phyloP scores from a whole-genome alignment of 2,888 invertebrate species.

The Cetonia aurata region DNA sequence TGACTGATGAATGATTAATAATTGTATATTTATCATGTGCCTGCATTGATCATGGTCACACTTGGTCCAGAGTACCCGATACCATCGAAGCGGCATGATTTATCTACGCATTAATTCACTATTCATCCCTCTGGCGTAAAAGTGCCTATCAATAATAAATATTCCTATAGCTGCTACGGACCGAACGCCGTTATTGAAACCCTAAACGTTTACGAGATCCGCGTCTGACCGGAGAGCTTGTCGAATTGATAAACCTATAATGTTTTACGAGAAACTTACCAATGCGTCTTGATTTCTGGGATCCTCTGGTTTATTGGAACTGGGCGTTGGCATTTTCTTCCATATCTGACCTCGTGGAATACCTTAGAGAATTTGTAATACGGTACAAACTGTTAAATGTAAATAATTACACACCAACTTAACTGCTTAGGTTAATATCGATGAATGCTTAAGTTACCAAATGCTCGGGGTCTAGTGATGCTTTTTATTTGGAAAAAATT shows the following conservation, averaged over 20 bases:
- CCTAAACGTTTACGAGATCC: constrained; percentile 41
- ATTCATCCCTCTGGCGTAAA: constrained; percentile 58
- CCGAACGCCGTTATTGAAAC: constrained; percentile 47
- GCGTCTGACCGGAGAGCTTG: constrained; percentile 33
- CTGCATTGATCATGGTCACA: constrained; percentile 63
- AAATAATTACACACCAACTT: constrained; percentile 24
- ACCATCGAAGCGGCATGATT: constrained; percentile 60
- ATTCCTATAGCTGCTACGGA: constrained; percentile 38
- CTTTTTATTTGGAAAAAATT: too few relatives aligned
- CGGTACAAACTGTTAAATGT: background rate
- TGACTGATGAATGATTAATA: constrained; percentile 65
- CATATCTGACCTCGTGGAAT: background rate
- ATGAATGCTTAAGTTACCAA: constrained; percentile 6
- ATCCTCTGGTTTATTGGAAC: constrained; percentile 6
- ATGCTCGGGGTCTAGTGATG: background rate
- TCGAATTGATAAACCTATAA: constrained; percentile 42
- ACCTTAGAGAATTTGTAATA: background rate
- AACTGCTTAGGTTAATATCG: background rate
- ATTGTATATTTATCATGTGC: constrained; percentile 63
- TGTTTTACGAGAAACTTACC: constrained; percentile 16
- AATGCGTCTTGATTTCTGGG: background rate
- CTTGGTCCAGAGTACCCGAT: constrained; percentile 57
- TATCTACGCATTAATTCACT: constrained; percentile 61
- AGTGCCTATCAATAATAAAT: constrained; percentile 54
- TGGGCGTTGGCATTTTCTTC: background rate